These are phyloP conservation scores for Nasonia longicornis DNA, from an alignment of 1,140 invertebrate genomes.

Conservation along the genomic window DNA sequence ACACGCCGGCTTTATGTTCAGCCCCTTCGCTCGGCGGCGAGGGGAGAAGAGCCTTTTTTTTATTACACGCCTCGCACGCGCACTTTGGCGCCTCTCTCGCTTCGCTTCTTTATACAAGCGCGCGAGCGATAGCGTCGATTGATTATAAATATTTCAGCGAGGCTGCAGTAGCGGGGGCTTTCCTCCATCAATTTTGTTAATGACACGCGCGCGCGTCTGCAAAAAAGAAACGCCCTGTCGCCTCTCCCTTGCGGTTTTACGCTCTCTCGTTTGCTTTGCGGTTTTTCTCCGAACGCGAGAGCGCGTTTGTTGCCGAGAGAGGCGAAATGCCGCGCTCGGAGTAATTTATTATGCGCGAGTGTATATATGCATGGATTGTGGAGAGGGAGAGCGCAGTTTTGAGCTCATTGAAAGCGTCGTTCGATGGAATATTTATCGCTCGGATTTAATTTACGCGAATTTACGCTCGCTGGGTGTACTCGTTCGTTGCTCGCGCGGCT, in stretches of 20 bases:
- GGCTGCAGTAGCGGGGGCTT: slow-evolving; percentile 12
- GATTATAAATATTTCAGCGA: slow-evolving; percentile 56
- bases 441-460: not conserved
- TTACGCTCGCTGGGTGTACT: no score
- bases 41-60: not conserved
- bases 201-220: slow-evolving; percentile 32
- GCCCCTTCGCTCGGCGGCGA: not conserved
- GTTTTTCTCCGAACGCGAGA: not conserved
- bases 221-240: slow-evolving; percentile 22
- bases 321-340: not conserved
- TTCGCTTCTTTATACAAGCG: not conserved
- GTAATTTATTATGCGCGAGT: not conserved
- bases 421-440: not conserved
- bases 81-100: slow-evolving; percentile 1
- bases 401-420: not conserved
- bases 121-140: slow-evolving; percentile 43
- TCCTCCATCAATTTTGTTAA: slow-evolving; percentile 49
- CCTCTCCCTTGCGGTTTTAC: slow-evolving; percentile 19
- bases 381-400: no score
- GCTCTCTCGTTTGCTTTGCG: not conserved
- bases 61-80: not conserved
- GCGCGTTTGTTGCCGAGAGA: not conserved
- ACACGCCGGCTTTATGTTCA: not conserved
- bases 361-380: not conserved
- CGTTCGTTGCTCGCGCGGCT: no score